Conservation (phyloP, 2,888 invertebrate genomes). For the Nomada ferruginata region DNA sequence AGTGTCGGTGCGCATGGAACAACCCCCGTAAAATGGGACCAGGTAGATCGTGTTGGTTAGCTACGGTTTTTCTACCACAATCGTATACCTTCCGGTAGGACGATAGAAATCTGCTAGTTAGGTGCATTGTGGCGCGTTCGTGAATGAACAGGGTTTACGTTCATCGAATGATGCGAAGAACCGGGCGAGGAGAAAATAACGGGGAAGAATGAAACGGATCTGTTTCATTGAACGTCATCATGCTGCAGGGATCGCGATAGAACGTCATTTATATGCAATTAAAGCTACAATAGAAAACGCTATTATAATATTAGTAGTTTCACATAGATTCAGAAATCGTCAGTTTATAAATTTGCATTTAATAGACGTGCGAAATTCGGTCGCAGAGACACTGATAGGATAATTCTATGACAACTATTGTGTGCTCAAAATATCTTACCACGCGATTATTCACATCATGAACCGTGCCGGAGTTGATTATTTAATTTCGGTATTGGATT, state of each 20-base stretch:
- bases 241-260: no score
- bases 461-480: no score
- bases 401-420: no score
- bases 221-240: conserved; percentile 3
- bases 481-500: no score
- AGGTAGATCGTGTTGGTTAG: conserved; percentile 66
- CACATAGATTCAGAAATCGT: no score
- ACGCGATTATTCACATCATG: no score
- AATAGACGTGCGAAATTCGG: no score
- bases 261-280: no score
- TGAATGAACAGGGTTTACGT: conserved; percentile 76
- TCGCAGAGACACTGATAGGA: no score
- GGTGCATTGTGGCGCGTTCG: conserved; percentile 78
- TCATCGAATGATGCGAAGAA: conserved; percentile 47
- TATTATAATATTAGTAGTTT: not conserved
- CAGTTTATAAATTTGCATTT: no score
- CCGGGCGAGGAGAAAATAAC: conserved; percentile 33
- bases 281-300: not conserved
- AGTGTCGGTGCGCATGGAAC: conserved; percentile 34
- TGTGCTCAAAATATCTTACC: no score
- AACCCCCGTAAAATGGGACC: conserved; percentile 62
- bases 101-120: conserved; percentile 77
- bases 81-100: conserved; percentile 53
- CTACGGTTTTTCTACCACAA: conserved; percentile 68
- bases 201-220: conserved; percentile 18